Evolutionary conservation across 2,113 vertebrate genomes (phyloP).

Genomic region (Capreolus pygargus): DNA sequence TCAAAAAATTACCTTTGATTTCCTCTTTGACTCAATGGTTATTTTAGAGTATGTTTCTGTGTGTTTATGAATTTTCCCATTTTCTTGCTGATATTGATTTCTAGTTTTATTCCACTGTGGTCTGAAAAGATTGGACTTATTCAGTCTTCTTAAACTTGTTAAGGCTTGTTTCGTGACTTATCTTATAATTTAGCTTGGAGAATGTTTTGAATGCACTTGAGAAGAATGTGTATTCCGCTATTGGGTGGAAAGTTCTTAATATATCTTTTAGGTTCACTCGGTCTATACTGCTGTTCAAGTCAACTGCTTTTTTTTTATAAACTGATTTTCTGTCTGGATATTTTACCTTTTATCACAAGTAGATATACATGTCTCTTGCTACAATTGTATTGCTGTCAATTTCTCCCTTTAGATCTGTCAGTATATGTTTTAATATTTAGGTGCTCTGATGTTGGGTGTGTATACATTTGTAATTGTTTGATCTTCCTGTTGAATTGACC

Average conservation of each 20-base stretch:
- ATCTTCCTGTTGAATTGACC: neutral
- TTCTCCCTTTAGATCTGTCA: neutral
- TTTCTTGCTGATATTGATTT: neutral
- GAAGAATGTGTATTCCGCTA: neutral
- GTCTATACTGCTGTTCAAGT: neutral
- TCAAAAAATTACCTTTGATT: neutral
- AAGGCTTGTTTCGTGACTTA: neutral
- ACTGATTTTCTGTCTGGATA: neutral
- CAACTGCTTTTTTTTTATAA: neutral
- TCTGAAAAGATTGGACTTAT: neutral
- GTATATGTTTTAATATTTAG: neutral
- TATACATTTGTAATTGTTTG: neutral
- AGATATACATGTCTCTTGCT: neutral
- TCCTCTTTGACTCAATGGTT: neutral
- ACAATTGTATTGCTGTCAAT: neutral
- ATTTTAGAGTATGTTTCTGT: neutral
- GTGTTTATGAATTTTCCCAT: neutral
- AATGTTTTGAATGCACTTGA: neutral
- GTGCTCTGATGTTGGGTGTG: neutral
- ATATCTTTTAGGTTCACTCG: neutral
- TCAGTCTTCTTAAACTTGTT: neutral
- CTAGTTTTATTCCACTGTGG: neutral
- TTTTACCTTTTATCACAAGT: neutral
- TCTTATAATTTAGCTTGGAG: neutral
- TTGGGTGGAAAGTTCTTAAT: neutral